These are phyloP conservation scores for Theonella swinhoei DNA, from an alignment of 37 sponge, comb jelly and placozoan species.

Conservation along the genomic window DNA sequence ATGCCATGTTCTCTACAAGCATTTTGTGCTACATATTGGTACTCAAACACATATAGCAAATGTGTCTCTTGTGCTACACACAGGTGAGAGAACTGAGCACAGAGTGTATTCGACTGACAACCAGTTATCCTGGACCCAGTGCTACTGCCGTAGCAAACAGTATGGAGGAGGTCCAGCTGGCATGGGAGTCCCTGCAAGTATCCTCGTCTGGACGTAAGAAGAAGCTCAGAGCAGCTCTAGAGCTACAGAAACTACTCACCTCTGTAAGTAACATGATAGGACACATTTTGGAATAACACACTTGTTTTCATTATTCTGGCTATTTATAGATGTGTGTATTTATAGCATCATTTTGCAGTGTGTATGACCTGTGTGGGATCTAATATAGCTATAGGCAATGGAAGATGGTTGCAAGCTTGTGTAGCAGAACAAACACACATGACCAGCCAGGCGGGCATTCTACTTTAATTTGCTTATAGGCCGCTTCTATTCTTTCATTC, in stretches of 20 bases:
- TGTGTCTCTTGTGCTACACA: too few relatives aligned
- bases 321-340: background rate
- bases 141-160: conserved; percentile 56
- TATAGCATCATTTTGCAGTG: too few relatives aligned
- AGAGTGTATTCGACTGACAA: conserved; percentile 72
- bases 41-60: too few relatives aligned
- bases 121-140: conserved; percentile 79
- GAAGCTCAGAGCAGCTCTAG: conserved; percentile 76
- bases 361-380: too few relatives aligned
- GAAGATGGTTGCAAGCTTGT: too few relatives aligned
- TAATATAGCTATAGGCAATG: too few relatives aligned
- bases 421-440: too few relatives aligned
- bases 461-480: too few relatives aligned
- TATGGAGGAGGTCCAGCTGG: conserved; percentile 68
- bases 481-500: too few relatives aligned
- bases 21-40: too few relatives aligned
- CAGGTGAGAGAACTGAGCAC: conserved; percentile 75
- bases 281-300: background rate
- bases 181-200: conserved; percentile 83
- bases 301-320: background rate
- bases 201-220: conserved; percentile 65
- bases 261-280: conserved; percentile 63
- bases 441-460: too few relatives aligned
- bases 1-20: too few relatives aligned
- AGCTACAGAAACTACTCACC: conserved; percentile 86